A percentile compares a stretch with the other conserved stretches of the same genome.
Evolutionary conservation across 2,797 vertebrate genomes (phyloP).

Genomic region (Falco naumanni): DNA sequence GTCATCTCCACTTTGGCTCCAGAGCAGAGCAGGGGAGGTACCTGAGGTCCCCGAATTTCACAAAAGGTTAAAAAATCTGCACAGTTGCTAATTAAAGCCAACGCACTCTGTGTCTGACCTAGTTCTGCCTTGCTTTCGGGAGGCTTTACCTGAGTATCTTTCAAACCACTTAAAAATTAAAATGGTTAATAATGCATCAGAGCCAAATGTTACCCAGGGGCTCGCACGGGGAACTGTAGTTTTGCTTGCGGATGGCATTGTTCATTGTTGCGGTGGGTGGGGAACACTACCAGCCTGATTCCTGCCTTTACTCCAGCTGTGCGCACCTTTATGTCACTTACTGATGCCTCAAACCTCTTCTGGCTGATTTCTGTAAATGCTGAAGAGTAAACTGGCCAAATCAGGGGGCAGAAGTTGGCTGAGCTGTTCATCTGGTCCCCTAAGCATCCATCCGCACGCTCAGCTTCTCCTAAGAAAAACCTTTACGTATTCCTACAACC

Average conservation of each 20-base stretch:
- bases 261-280: not conserved
- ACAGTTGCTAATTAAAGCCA: constrained; percentile 55
- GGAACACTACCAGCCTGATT: not conserved
- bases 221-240: not conserved
- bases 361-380: not conserved
- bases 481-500: not conserved
- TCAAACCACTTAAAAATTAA: constrained; percentile 27
- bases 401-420: not conserved
- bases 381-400: not conserved
- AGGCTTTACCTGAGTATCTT: constrained; percentile 24
- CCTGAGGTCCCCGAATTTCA: constrained; percentile 19
- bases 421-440: not conserved
- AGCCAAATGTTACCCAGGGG: not conserved
- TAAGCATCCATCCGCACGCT: not conserved
- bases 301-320: not conserved
- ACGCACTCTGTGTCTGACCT: not conserved
- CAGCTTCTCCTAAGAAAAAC: not conserved
- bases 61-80: constrained; percentile 57
- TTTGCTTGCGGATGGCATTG: rapidly evolving
- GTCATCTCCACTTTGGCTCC: constrained; percentile 43
- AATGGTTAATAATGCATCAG: constrained; percentile 51
- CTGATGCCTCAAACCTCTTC: not conserved
- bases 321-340: not conserved
- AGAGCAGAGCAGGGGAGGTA: constrained; percentile 14
- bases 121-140: constrained; percentile 57